Evolutionary conservation across 1,140 invertebrate genomes (phyloP), one percentile per base, ranked within the genome.

Genomic region (Atta texana): DNA sequence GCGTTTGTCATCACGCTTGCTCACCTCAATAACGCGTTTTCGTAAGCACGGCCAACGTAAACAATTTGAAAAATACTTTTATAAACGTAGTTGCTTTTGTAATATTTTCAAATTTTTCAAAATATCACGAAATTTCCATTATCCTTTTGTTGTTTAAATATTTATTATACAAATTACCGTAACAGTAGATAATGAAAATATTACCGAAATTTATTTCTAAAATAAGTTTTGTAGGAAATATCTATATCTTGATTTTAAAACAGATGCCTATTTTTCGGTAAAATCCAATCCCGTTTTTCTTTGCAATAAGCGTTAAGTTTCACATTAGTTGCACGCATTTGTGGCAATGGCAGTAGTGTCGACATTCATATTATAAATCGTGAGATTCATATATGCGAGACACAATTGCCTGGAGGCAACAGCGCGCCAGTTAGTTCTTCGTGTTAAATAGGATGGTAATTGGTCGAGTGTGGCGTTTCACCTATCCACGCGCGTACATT

Each of bases 401-500:
- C 85, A 69, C 85, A 86, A 81, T 68, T 82, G 85, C 63, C 76
- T 49, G 51, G 39, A 80, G 76, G 85, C 28, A 57, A 51, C 49
- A 57, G 53, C 61, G 76, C 64, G 51, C 51, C 34, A 63, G 51
- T 78, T 82, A 86, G 85, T 82, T 86, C 66, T 82, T 86, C 77
- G 85, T 69, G 77, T 86, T 82, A 82, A 86, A 86, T 63, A 82
- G 85, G 16, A 82, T 82, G 85, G 57, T 86, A 86, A 86, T 86
- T 86, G 85, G 68, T 57, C 61, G 87, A 69, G 82, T 86, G 68
- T 69, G 24, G 87, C 49, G 75, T 89, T 88, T 89, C 81, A 88
- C 61, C 44, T 88, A 71, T 71, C 57, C 55, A 24, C 63, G 14
- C 21, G 75, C 71, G 77, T 76, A 49, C 31, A 61, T n/a, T n/a